phyloP scores from a whole-genome alignment of 2,888 invertebrate species.

The Rhamnusium bicolor region DNA sequence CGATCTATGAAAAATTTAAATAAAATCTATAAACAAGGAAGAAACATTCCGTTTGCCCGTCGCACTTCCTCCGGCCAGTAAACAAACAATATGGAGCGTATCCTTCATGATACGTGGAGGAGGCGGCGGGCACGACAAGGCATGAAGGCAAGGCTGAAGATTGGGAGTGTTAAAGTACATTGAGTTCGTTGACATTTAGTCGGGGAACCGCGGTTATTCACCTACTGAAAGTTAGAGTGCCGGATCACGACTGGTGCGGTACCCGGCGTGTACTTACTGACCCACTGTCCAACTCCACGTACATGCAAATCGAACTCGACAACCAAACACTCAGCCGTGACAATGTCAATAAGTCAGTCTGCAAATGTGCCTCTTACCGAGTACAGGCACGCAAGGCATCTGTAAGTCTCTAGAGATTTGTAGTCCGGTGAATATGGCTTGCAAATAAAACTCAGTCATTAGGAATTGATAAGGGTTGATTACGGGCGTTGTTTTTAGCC shows the following conservation, averaged over 20 bases:
- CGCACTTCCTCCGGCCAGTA: background rate
- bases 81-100: conserved; percentile 5
- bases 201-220: conserved; percentile 66
- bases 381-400: background rate
- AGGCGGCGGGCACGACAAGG: conserved; percentile 8
- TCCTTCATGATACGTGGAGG: background rate
- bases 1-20: no score
- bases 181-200: conserved; percentile 58
- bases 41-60: background rate
- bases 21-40: no score
- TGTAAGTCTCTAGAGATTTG: background rate
- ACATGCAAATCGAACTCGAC: conserved; percentile 29
- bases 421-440: background rate
- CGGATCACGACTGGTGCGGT: conserved; percentile 49
- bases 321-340: conserved; percentile 4
- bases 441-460: no score
- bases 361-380: conserved; percentile 3
- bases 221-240: conserved; percentile 67
- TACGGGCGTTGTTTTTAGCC: no score
- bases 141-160: conserved; percentile 40
- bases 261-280: conserved; percentile 55
- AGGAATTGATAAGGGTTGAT: no score
- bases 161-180: conserved; percentile 37
- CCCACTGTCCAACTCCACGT: conserved; percentile 53
- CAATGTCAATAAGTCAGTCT: conserved; percentile 17